A percentile compares a stretch with the other conserved stretches of the same genome.
phyloP scores from a whole-genome alignment of 2,888 invertebrate species.

The Rotaria macrura region DNA sequence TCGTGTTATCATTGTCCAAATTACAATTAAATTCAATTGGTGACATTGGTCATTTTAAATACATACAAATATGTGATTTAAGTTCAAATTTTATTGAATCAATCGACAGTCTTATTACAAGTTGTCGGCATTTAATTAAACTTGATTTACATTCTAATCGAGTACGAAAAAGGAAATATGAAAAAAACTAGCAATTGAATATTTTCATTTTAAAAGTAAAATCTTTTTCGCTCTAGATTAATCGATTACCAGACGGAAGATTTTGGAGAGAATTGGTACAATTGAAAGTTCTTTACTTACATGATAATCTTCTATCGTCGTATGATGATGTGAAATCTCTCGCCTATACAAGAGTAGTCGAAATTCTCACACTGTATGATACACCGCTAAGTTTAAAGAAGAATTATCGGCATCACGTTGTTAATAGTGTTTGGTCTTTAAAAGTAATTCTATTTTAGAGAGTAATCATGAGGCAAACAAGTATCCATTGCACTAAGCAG shows the following conservation, averaged over 20 bases:
- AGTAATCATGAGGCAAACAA: too few relatives aligned
- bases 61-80: slow-evolving; percentile 17
- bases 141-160: slow-evolving; percentile 46
- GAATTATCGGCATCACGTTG: slow-evolving; percentile 48
- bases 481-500: too few relatives aligned
- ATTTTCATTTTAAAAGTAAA: too few relatives aligned
- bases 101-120: slow-evolving; percentile 38
- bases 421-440: slow-evolving; percentile 46
- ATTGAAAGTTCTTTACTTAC: slow-evolving; percentile 44
- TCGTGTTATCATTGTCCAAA: not conserved
- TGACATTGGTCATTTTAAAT: not conserved
- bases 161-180: slow-evolving; percentile 36
- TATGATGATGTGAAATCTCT: slow-evolving; percentile 44
- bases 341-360: slow-evolving; percentile 38
- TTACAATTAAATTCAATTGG: not conserved
- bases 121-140: slow-evolving; percentile 43
- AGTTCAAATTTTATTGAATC: not conserved
- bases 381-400: slow-evolving; percentile 46
- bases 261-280: slow-evolving; percentile 44
- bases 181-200: not conserved
- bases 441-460: slow-evolving; percentile 33
- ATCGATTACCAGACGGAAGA: slow-evolving; percentile 40
- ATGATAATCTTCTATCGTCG: slow-evolving; percentile 48
- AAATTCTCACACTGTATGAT: slow-evolving; percentile 45
- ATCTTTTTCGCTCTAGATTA: slow-evolving; percentile 40